Conservation (phyloP, 2,797 vertebrate genomes). For the Sternotherus odoratus region DNA sequence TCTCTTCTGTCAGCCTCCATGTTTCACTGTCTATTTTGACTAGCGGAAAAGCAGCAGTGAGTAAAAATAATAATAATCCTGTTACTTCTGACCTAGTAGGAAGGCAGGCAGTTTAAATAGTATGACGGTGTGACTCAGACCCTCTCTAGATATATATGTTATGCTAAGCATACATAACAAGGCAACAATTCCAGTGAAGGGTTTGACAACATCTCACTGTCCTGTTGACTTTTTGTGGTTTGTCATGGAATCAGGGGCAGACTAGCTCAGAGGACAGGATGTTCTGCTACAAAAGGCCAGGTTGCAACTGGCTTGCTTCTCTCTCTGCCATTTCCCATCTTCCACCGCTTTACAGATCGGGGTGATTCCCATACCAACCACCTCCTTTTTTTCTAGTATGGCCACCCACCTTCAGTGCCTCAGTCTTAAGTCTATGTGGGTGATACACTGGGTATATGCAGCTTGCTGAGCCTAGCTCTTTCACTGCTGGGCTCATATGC, state of each 20-base stretch:
- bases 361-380: background rate
- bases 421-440: background rate
- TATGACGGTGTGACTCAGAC: slow-evolving; percentile 59
- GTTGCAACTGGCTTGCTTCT: background rate
- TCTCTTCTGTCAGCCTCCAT: fast-evolving
- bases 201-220: background rate
- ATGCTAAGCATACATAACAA: background rate
- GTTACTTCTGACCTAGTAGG: background rate
- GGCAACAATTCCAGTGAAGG: background rate
- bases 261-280: background rate
- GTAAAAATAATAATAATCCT: background rate
- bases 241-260: background rate
- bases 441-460: background rate
- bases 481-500: no score
- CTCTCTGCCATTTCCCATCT: background rate
- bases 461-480: background rate
- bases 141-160: background rate
- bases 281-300: background rate
- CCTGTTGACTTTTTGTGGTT: background rate
- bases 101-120: background rate
- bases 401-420: background rate
- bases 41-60: background rate
- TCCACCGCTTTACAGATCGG: background rate
- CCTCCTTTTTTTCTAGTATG: background rate
- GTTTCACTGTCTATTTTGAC: fast-evolving